phyloP scores from a whole-genome alignment of 23 tunicate genomes.

The Pegea sp. region DNA sequence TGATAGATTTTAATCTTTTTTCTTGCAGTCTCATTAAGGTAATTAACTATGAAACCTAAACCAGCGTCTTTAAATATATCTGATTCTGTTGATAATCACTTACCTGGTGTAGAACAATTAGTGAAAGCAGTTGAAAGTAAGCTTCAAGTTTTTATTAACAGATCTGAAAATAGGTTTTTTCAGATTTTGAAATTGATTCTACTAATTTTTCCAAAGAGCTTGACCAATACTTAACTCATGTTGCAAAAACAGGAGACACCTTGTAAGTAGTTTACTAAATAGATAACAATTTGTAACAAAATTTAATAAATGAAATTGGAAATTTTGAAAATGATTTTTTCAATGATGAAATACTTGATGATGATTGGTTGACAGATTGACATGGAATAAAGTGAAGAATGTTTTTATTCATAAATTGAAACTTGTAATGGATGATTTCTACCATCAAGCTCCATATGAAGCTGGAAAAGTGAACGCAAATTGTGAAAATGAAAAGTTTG shows the following conservation, averaged over 20 bases:
- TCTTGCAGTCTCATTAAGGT: no score
- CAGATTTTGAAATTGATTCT: background rate
- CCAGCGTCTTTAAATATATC: background rate
- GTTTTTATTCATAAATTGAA: conserved; percentile 34
- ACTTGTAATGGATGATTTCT: conserved; percentile 41
- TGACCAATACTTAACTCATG: conserved; percentile 30
- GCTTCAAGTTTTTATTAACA: background rate
- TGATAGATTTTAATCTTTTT: no score
- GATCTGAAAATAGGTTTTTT: background rate
- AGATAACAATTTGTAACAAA: background rate
- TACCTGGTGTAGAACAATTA: background rate
- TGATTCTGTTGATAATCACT: background rate
- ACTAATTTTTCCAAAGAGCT: conserved; percentile 10
- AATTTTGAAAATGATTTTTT: background rate
- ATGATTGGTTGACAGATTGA: conserved; percentile 8
- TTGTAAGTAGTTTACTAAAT: conserved; percentile 33
- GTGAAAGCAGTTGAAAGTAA: conserved; percentile 1
- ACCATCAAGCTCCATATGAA: conserved; percentile 17
- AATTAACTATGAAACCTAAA: background rate
- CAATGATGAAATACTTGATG: no score
- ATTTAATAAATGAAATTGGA: background rate
- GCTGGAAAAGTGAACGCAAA: conserved; percentile 50
- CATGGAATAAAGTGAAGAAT: conserved; percentile 58
- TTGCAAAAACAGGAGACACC: conserved; percentile 66
- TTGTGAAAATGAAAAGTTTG: conserved; percentile 46